Evolutionary conservation across 2,113 vertebrate genomes (phyloP), one percentile per base, ranked within the genome.

Genomic region (Apus apus): DNA sequence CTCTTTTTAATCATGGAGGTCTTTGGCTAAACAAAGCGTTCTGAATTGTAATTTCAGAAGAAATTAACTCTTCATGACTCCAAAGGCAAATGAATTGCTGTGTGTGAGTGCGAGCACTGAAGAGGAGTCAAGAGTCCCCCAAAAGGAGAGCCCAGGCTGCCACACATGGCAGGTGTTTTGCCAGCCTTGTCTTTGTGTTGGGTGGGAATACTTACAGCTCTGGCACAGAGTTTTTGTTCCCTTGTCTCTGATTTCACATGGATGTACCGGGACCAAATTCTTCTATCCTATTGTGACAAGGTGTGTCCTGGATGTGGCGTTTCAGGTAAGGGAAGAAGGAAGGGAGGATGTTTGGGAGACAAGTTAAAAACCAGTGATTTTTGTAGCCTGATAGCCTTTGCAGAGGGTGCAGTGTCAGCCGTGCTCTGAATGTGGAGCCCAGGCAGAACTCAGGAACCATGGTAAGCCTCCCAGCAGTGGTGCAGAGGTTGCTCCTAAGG

Each of bases 161-260:
- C 13, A 15, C 1, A 0, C 9, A 27, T 2, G 3, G 32, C 40
- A 45, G 48, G 67, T 2, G 1, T 68, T 36, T 89, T 9, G 0
- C 27, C 62, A n/a, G 34, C 30, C 48, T 20, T 58, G 62, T 64
- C 46, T 71, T 56, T 0, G 0, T 0, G 0, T 13, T 22, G 36
- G 15, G 5, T 0, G 4, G 17, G 18, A 46, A 43, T 1, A 1
- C 38, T 62, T 43, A 4, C 0, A 0, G 73, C 76, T 75, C 2
- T 1, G 58, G 27, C 40, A 73, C 34, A 80, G 51, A 4, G 25
- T 43, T 23, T 34, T 8, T 26, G 20, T 30, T 94, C 51, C 6
- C 34, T 80, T 45, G 13, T 48, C 67, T 51, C 56, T 81, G 46
- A 71, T 57, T 74, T 86, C 78, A 77, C 48, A 40, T 0, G 0